Percentiles rank a stretch among this genome's conserved stretches.
phyloP scores from a whole-genome alignment of 1,140 invertebrate species.

The Varroa destructor region DNA sequence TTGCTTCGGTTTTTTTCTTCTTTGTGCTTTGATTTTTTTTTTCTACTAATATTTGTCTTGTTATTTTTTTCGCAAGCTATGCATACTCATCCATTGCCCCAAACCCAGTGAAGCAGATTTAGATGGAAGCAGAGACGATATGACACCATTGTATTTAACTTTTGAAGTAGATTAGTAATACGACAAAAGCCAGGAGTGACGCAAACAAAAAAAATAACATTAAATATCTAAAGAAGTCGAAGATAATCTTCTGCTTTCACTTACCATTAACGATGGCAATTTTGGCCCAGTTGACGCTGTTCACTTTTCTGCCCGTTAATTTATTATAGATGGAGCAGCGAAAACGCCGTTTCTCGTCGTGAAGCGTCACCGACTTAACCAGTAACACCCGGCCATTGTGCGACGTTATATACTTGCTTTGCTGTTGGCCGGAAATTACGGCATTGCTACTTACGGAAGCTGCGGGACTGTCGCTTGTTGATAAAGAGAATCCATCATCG shows the following conservation, averaged over 20 bases:
- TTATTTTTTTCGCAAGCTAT: too few relatives aligned
- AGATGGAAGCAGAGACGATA: too few relatives aligned
- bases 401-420: constrained; percentile 18
- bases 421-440: too few relatives aligned
- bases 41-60: too few relatives aligned
- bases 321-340: constrained; percentile 23
- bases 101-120: too few relatives aligned
- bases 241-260: background rate
- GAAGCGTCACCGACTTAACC: background rate
- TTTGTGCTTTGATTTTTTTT: too few relatives aligned
- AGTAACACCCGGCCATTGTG: constrained; percentile 14
- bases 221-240: constrained; percentile 1
- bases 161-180: too few relatives aligned
- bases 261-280: constrained; percentile 10
- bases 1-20: too few relatives aligned
- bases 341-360: constrained; percentile 19
- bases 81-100: too few relatives aligned
- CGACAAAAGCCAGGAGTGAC: background rate
- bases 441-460: background rate
- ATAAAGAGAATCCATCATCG: constrained; percentile 5
- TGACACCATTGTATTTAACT: too few relatives aligned
- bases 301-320: constrained; percentile 15
- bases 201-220: background rate
- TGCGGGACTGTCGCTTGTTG: background rate
- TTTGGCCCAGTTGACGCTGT: constrained; percentile 16